phyloP scores from a whole-genome alignment of 2,797 vertebrate species.

The Cheirogaleus major region DNA sequence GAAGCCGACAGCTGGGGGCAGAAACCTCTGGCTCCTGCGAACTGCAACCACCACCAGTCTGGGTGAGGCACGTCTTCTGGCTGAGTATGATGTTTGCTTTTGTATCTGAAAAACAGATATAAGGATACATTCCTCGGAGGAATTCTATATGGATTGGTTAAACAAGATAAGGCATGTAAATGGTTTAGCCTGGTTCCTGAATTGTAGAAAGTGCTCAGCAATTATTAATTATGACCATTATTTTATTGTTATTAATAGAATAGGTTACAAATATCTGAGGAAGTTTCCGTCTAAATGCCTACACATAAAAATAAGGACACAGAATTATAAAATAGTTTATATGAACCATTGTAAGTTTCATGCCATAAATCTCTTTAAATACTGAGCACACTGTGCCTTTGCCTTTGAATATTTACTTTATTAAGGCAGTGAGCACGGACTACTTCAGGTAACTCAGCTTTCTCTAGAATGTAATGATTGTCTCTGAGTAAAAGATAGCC shows the following conservation, averaged over 20 bases:
- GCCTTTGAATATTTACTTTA: not conserved
- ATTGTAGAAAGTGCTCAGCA: not conserved
- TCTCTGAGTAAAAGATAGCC: not conserved
- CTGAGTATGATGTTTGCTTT: not conserved
- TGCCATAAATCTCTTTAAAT: not conserved
- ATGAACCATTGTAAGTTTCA: not conserved
- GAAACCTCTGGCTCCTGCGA: not conserved
- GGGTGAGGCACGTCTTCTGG: not conserved
- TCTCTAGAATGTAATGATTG: not conserved
- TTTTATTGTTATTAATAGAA: slow-evolving; percentile 21
- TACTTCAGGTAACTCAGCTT: not conserved
- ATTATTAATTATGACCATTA: slow-evolving; percentile 19
- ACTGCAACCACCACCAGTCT: not conserved
- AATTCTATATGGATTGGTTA: not conserved
- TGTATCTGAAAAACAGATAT: not conserved
- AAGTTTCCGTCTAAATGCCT: not conserved
- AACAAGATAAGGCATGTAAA: not conserved
- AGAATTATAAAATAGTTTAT: not conserved
- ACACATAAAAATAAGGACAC: not conserved
- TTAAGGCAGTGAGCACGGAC: not conserved
- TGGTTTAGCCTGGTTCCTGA: not conserved
- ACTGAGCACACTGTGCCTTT: not conserved
- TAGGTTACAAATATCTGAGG: not conserved
- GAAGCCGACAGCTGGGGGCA: not conserved
- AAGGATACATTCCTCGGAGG: not conserved